These are phyloP conservation scores for Varanus salvator DNA, from an alignment of 2,113 vertebrate species.

Conservation along the genomic window DNA sequence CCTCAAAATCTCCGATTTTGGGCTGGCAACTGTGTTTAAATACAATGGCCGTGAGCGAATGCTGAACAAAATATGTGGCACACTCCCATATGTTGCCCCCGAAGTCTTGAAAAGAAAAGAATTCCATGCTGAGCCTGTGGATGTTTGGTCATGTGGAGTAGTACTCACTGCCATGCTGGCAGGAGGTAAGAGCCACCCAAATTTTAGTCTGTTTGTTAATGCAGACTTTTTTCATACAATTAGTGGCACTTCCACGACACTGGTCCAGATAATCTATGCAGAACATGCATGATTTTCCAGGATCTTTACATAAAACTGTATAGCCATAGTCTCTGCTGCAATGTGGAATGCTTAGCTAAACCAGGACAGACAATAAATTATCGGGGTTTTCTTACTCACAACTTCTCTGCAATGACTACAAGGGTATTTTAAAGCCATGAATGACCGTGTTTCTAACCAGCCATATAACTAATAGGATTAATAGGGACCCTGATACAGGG, in stretches of 20 bases:
- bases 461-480: neutral
- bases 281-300: neutral
- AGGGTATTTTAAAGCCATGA: neutral
- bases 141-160: conserved; percentile 95
- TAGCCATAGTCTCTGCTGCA: neutral
- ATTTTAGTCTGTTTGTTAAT: neutral
- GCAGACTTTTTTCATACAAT: neutral
- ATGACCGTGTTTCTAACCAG: neutral
- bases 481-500: neutral
- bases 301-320: neutral
- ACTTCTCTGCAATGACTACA: neutral
- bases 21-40: conserved; percentile 93
- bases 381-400: neutral
- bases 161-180: conserved; percentile 98
- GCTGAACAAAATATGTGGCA: conserved; percentile 90
- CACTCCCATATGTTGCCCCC: conserved; percentile 94
- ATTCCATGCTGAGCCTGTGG: conserved; percentile 91
- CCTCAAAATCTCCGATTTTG: conserved; percentile 96
- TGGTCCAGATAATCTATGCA: no score
- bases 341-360: no score
- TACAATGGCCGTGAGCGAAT: conserved; percentile 89
- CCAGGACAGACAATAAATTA: neutral
- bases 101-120: conserved; percentile 87
- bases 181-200: conserved; percentile 81
- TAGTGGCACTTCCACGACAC: neutral